Evolutionary conservation across 2,797 vertebrate species (phyloP).

Genomic region (Diglossa cyanea): DNA sequence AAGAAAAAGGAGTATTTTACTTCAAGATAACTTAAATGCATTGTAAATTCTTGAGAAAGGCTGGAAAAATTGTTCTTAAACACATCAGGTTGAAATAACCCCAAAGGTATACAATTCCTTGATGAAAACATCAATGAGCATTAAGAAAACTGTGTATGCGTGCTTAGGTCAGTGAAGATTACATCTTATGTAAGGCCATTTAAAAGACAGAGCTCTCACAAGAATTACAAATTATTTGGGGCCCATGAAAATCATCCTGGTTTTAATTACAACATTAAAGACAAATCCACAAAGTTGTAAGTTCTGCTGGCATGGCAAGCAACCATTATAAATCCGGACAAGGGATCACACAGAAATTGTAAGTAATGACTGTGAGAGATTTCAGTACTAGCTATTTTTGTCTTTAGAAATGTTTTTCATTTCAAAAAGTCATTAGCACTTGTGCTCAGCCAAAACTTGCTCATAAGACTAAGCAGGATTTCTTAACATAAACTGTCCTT

Average conservation of each 20-base stretch:
- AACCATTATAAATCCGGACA: constrained; percentile 10
- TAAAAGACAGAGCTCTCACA: constrained; percentile 23
- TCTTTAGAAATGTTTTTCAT: constrained; percentile 28
- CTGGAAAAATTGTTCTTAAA: neutral
- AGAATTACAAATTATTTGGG: constrained; percentile 1
- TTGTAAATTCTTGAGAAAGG: neutral
- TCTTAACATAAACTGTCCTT: constrained; percentile 30
- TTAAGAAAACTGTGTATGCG: neutral
- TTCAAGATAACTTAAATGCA: neutral
- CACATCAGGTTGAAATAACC: neutral
- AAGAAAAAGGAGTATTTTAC: neutral
- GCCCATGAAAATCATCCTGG: constrained; percentile 7
- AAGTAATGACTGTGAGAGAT: constrained; percentile 22
- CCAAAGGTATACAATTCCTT: neutral
- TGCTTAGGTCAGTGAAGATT: neutral
- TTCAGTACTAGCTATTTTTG: constrained; percentile 46
- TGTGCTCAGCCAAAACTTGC: constrained; percentile 24
- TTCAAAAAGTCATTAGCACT: constrained; percentile 40
- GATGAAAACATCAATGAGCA: neutral
- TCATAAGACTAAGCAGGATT: constrained; percentile 10
- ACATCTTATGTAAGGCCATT: neutral
- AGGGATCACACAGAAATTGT: constrained; percentile 17
- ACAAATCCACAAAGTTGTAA: constrained; percentile 9
- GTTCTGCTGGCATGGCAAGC: neutral
- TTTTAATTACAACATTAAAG: constrained; percentile 43